Evolutionary conservation across 2,113 vertebrate genomes (phyloP), one percentile per base, ranked within the genome.

Genomic region (Centropus bengalensis): DNA sequence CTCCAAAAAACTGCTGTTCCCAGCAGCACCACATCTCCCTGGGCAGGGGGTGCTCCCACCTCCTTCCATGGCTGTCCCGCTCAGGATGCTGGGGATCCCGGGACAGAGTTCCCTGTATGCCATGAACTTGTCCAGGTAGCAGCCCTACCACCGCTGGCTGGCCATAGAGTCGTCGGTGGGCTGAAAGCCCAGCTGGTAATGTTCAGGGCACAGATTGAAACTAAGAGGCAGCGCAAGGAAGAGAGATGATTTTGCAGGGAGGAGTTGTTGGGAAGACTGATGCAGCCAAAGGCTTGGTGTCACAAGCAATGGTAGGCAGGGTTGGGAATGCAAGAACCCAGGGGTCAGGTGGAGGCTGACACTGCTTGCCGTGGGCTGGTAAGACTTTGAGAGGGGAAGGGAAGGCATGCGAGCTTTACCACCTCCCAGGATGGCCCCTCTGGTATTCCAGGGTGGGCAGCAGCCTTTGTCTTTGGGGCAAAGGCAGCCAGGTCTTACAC

Each of bases 71-170:
- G 5, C n/a, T 67, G 26, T 47, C 16, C 40, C 22, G 60, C 13
- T 79, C 9, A 23, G 54, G 28, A 33, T 59, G 54, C 63, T 58
- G 36, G 12, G 23, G 16, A 5, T 54, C 45, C 27, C 47, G 28
- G 55, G 63, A 63, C 40, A 69, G 28, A 27, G 18, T 55, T 17
- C 2, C 0, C 40, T 36, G 40, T 0, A 1, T 42, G 26, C 21
- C 20, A 8, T 20, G 27, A n/a, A 26, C 7, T 55, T 63, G 10
- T 69, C 20, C 30, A 1, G 27, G 30, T 36, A 51, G 5, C 49
- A 64, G 49, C 30, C 66, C 44, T 71, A 14, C 64, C 18, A 36
- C 21, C 26, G 27, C 44, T 1, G 1, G 27, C 19, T 66, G 52
- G 27, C 32, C 36, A 24, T 30, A 30, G 30, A 32, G 36, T 44